Evolutionary conservation across 92 coral and sea anemone genomes (phyloP).

Genomic region (Diadumene lineata): DNA sequence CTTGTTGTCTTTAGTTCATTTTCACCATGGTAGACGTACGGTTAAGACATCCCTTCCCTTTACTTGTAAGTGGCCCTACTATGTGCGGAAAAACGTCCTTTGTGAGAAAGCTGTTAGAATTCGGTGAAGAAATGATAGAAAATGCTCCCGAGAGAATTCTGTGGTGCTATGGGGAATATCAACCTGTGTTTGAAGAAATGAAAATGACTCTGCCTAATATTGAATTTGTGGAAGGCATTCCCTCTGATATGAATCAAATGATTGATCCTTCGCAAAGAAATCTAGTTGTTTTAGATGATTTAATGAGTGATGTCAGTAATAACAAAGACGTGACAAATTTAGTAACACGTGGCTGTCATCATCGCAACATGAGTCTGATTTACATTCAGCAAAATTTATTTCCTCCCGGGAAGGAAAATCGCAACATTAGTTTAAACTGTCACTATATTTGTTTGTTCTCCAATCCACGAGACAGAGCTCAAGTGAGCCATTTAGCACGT

Average conservation of each 20-base stretch:
- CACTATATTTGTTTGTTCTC: conserved; percentile 31
- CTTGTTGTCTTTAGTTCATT: neutral
- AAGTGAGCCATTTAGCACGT: conserved; percentile 29
- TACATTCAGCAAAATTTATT: conserved; percentile 29
- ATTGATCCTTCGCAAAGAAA: conserved; percentile 25
- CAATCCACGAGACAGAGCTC: conserved; percentile 29
- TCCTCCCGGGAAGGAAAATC: conserved; percentile 14
- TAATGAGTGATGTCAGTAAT: conserved; percentile 23
- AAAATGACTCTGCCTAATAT: conserved; percentile 12
- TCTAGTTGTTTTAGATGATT: conserved; percentile 28
- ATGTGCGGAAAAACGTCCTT: conserved; percentile 47
- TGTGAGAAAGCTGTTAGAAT: conserved; percentile 34
- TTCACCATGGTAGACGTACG: conserved; percentile 23
- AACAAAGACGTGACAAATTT: conserved; percentile 19
- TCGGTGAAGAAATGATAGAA: conserved; percentile 22
- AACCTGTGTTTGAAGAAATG: conserved; percentile 45
- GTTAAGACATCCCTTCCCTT: conserved; percentile 35
- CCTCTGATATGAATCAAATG: conserved; percentile 1
- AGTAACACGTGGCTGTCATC: conserved; percentile 38
- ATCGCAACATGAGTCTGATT: conserved; percentile 27
- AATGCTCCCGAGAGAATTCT: conserved; percentile 26
- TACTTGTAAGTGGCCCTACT: conserved; percentile 19
- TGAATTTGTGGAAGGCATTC: conserved; percentile 26
- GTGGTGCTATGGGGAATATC: conserved; percentile 48
- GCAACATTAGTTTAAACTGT: conserved; percentile 22